Evolutionary conservation across 2,888 invertebrate species (phyloP).

Genomic region (Chorisops tibialis): DNA sequence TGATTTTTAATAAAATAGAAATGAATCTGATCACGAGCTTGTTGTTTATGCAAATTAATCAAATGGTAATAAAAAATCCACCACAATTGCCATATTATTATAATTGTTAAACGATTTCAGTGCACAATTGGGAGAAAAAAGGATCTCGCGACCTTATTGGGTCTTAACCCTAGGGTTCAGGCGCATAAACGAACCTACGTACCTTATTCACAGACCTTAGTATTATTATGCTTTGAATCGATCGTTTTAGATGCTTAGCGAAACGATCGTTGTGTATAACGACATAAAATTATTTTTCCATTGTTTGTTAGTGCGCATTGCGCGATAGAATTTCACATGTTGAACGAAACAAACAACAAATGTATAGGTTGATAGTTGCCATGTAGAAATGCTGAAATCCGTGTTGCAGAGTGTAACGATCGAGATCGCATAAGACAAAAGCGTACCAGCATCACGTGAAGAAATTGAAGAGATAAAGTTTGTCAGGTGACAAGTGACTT

Average conservation of each 20-base stretch:
- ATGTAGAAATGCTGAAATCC: too few relatives aligned
- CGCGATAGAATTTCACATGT: constrained; percentile 19
- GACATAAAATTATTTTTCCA: constrained; percentile 21
- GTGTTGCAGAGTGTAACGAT: constrained; percentile 15
- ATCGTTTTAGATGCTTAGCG: not conserved
- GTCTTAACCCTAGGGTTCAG: constrained; percentile 18
- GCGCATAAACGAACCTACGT: too few relatives aligned
- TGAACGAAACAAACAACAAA: constrained; percentile 15
- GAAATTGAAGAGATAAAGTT: not conserved
- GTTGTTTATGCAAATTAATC: constrained; percentile 54
- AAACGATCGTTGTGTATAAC: too few relatives aligned
- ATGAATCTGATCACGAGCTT: constrained; percentile 50
- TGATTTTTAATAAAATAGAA: constrained; percentile 7
- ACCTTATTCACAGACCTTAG: too few relatives aligned
- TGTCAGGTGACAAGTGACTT: constrained; percentile 16
- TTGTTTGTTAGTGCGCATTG: constrained; percentile 17
- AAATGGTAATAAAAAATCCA: constrained; percentile 37
- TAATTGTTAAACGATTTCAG: constrained; percentile 27
- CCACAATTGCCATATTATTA: constrained; percentile 28
- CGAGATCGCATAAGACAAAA: not conserved
- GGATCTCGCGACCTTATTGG: constrained; percentile 17
- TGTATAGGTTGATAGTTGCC: not conserved
- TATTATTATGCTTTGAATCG: constrained; percentile 11
- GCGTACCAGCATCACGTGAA: not conserved
- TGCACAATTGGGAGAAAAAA: constrained; percentile 20